phyloP scores from a whole-genome alignment of 1,140 invertebrate genomes.

The Lepeophtheirus salmonis region DNA sequence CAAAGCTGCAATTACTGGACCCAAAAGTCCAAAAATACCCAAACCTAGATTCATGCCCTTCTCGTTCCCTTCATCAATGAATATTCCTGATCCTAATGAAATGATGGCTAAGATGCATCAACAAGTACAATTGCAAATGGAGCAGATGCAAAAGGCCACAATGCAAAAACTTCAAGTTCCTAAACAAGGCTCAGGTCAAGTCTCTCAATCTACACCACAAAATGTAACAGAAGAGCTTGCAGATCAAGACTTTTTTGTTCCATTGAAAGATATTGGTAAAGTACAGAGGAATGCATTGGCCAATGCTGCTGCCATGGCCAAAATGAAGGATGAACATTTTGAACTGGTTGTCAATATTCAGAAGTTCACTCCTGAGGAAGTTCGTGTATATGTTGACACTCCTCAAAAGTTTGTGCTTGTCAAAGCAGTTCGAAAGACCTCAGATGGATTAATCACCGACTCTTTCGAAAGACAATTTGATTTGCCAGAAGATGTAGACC shows the following conservation, averaged over 20 bases:
- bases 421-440: slow-evolving; percentile 4
- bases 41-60: slow-evolving; percentile 16
- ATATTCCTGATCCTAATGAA: slow-evolving; percentile 7
- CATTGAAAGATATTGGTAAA: slow-evolving; percentile 8
- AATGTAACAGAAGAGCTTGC: slow-evolving; percentile 3
- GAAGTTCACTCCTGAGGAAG: slow-evolving; percentile 16
- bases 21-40: background rate
- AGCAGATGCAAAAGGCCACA: slow-evolving; percentile 2
- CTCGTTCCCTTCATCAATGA: slow-evolving; percentile 4
- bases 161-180: slow-evolving; percentile 1
- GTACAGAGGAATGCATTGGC: slow-evolving; percentile 12
- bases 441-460: slow-evolving; percentile 8
- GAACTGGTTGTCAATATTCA: slow-evolving; percentile 18
- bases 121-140: slow-evolving; percentile 16
- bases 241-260: slow-evolving; percentile 18
- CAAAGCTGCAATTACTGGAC: background rate
- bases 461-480: slow-evolving; percentile 15
- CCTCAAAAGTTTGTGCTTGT: slow-evolving; percentile 8
- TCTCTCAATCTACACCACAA: too few species aligned
- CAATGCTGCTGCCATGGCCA: slow-evolving; percentile 18
- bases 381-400: slow-evolving; percentile 2
- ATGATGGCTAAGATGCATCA: slow-evolving; percentile 17
- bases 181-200: too few species aligned
- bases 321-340: slow-evolving; percentile 17
- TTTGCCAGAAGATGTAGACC: slow-evolving; percentile 16